Percentiles rank a stretch among this genome's conserved stretches.
Conservation (phyloP, 2,113 vertebrate species). For the Lethenteron camtschaticum region DNA sequence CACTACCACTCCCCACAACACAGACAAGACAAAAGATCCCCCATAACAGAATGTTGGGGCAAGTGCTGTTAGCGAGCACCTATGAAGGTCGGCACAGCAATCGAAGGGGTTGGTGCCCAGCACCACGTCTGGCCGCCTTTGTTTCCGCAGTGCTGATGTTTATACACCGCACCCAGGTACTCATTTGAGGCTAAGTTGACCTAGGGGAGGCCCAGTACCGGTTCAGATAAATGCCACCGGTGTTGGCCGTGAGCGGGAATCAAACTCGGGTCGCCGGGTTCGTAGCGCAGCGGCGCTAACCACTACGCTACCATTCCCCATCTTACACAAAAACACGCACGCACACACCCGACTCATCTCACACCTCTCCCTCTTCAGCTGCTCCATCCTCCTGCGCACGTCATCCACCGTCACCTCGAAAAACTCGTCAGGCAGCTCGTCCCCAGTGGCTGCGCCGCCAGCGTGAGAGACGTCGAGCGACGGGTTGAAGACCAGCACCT, state of each 20-base stretch:
- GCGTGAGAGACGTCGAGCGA: no score
- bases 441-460: background rate
- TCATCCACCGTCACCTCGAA: slow-evolving; percentile 87
- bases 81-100: no score
- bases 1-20: no score
- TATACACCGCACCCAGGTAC: background rate
- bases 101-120: no score
- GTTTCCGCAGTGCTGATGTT: no score
- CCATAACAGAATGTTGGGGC: no score
- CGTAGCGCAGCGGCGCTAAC: background rate
- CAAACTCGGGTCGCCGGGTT: background rate
- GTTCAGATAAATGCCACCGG: background rate
- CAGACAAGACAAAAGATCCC: no score
- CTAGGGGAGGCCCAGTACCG: background rate
- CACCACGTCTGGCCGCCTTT: no score
- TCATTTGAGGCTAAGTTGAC: background rate
- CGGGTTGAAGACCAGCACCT: no score
- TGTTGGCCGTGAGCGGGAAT: background rate
- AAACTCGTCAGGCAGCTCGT: slow-evolving; percentile 62
- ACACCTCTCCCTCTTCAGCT: slow-evolving; percentile 79
- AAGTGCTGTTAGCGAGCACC: no score
- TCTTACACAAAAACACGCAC: background rate
- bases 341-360: slow-evolving; percentile 9
- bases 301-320: background rate
- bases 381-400: slow-evolving; percentile 56